Base-by-base conservation (phyloP, 1,140 invertebrate genomes). In the Drosophila takahashii region DNA sequence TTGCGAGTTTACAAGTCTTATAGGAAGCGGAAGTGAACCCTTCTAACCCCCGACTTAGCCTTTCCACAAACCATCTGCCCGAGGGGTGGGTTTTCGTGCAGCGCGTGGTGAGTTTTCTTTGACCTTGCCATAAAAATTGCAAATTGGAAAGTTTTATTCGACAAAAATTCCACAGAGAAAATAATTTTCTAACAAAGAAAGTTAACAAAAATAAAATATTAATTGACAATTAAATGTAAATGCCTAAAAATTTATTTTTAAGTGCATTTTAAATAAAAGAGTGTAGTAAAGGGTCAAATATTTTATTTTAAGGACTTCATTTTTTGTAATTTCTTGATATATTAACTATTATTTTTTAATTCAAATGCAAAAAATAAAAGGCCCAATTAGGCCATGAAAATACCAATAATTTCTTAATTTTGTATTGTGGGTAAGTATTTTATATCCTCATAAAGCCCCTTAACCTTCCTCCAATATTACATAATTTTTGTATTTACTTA, bases 11-110 rank as follows among this genome's bases (percentile, higher is more conserved):
- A 32, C n/a, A 50, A 45, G 70, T 84, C 80, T 79, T 62, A 87
- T 87, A 81, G 83, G 83, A 89, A 87, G 39, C 83, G 83, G 84
- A 89, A 87, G 66, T 87, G 62, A 77, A 83, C 79, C 83, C 75
- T 73, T 77, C 50, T 79, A 87, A 77, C 79, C 79, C 83, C 66
- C n/a, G 6, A 22, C 61, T 77, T 84, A 87, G 79, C 66, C 61
- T 18, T 32, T 42, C 34, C 79, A 72, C 62, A 16, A 89, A 87
- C 83, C 83, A 36, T 11, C 8, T 6, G 18, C 47, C 15, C 29
- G 8, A 34, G 56, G 66, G 66, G 66, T 70, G 64, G n/a, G 29
- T 37, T 37, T 37, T 27, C 34, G 27, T 9, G 22, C 3, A 0
- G 4, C 4, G 8, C 26, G 60, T 84, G 81, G 81, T 77, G 81